Conservation (phyloP, 2,888 invertebrate genomes). For the Lydus trimaculatus region DNA sequence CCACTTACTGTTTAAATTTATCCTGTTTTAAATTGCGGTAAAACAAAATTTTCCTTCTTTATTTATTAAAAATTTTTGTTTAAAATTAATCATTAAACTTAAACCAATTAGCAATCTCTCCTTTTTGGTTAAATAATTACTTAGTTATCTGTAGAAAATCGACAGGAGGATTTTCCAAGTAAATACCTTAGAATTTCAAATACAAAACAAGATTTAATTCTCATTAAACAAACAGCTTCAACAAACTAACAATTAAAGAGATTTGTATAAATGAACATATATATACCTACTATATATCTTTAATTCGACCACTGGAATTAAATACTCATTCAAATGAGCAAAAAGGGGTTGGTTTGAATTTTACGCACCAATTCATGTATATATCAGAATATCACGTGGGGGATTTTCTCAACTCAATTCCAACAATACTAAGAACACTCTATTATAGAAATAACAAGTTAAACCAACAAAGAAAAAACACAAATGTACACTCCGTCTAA, state of each 20-base stretch:
- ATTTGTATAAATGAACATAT: conserved; percentile 38
- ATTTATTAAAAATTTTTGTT: neutral
- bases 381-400: conserved; percentile 10
- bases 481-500: neutral
- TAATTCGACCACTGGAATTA: conserved; percentile 40
- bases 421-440: neutral
- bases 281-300: too few species aligned
- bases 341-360: conserved; percentile 36
- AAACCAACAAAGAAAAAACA: neutral
- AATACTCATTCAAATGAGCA: conserved; percentile 35
- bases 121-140: neutral
- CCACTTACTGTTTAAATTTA: conserved; percentile 17
- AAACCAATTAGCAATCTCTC: neutral
- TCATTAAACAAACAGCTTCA: conserved; percentile 44
- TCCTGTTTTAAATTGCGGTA: neutral
- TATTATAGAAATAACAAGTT: neutral
- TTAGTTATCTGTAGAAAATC: neutral
- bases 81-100: neutral
- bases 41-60: neutral
- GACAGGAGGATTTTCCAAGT: neutral
- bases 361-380: conserved; percentile 37
- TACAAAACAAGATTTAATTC: conserved; percentile 41
- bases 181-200: conserved; percentile 8
- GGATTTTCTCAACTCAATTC: neutral
- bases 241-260: conserved; percentile 40